Conservation (phyloP, 1,140 invertebrate species). For the Sinella curviseta region DNA sequence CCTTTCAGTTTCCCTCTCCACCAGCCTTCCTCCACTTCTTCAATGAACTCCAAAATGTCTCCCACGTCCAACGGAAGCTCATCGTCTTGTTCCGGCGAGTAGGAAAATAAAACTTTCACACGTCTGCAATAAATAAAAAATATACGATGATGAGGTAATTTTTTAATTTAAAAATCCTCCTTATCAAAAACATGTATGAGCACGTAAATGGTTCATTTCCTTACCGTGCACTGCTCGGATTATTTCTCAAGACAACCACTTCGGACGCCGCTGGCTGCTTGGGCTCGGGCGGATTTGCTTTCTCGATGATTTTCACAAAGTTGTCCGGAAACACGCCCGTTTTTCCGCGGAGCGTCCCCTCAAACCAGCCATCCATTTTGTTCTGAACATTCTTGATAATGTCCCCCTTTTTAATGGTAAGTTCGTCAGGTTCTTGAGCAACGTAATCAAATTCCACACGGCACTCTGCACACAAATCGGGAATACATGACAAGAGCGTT, state of each 20-base stretch:
- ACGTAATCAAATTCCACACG: slow-evolving; percentile 76
- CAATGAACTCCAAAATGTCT: slow-evolving; percentile 82
- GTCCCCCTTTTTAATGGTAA: slow-evolving; percentile 84
- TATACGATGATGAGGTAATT: background rate
- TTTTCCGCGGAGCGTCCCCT: slow-evolving; percentile 83
- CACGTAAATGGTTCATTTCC: background rate
- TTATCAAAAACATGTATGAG: background rate
- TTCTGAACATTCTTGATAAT: slow-evolving; percentile 79
- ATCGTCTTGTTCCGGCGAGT: slow-evolving; percentile 86
- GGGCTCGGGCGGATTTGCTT: background rate
- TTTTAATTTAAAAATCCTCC: background rate
- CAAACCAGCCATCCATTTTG: slow-evolving; percentile 93
- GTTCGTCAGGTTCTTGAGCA: slow-evolving; percentile 77
- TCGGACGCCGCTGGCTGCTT: slow-evolving; percentile 17
- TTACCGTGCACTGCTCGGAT: background rate
- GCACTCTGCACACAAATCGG: slow-evolving; percentile 31
- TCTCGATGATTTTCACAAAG: slow-evolving; percentile 74
- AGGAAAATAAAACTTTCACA: slow-evolving; percentile 86
- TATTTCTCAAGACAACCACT: slow-evolving; percentile 22
- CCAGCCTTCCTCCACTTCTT: slow-evolving; percentile 82
- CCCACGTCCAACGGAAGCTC: slow-evolving; percentile 82
- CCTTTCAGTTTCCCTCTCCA: slow-evolving; percentile 77
- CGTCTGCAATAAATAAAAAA: slow-evolving; percentile 52
- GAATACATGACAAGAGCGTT: background rate
- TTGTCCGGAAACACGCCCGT: slow-evolving; percentile 97